phyloP scores from a whole-genome alignment of 2,888 invertebrate species.

The Diogma glabrata region DNA sequence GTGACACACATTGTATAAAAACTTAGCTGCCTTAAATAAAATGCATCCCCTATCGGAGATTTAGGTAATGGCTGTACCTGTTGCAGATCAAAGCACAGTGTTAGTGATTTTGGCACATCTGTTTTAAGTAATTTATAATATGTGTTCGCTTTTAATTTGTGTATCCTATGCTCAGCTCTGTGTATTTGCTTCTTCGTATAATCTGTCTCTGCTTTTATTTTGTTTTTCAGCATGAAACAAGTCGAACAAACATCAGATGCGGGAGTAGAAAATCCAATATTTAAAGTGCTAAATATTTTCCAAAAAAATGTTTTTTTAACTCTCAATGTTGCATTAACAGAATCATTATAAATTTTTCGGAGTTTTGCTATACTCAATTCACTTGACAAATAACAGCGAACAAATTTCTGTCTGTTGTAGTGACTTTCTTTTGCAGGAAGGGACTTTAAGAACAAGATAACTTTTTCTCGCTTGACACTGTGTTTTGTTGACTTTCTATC shows the following conservation, averaged over 20 bases:
- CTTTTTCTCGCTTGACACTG: not conserved
- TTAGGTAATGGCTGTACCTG: not conserved
- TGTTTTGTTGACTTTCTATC: constrained; percentile 1
- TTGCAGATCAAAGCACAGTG: not conserved
- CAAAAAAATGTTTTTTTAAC: constrained; percentile 1
- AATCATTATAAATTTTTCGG: not conserved
- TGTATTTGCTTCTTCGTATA: not conserved
- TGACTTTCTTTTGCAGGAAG: not conserved
- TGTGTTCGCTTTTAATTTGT: constrained; percentile 1
- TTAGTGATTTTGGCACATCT: not conserved
- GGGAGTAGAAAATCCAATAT: constrained; percentile 4
- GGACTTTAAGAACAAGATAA: not conserved
- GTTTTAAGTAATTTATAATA: not conserved
- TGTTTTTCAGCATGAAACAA: not conserved
- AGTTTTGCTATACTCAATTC: not conserved
- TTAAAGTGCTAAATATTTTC: not conserved
- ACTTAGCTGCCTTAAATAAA: not conserved
- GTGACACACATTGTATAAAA: too few species aligned
- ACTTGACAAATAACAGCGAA: constrained; percentile 2
- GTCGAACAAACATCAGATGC: not conserved
- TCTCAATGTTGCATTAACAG: not conserved
- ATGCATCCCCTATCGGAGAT: constrained; percentile 1
- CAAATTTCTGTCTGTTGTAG: not conserved
- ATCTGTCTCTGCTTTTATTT: constrained; percentile 1
- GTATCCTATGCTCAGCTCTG: too few species aligned